Evolutionary conservation across 1,140 invertebrate species (phyloP), one percentile per base, ranked within the genome.

Genomic region (Sinonovacula constricta): DNA sequence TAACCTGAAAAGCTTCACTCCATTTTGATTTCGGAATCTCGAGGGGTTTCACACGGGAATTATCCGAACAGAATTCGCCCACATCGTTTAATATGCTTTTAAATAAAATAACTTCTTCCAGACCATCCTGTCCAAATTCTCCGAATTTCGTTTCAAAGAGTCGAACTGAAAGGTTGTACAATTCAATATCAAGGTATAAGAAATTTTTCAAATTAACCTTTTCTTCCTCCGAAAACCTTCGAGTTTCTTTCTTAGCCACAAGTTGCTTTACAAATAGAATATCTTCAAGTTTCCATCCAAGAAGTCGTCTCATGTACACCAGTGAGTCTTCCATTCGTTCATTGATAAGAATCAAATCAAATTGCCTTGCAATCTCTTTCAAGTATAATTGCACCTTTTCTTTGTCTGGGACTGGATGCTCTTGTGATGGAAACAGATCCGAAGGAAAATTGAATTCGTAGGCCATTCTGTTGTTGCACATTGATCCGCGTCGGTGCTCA

Each of bases 321-420:
- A 93, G 71, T 4, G 92, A 93, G 78, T 92, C 92, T 68, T 93
- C 91, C 83, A 93, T 91, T 65, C 90, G 86, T 81, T 93, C 92
- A 4, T 91, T 86, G 10, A 93, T 89, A 90, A 93, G 89, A 15
- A 93, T 90, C 5, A 93, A 84, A 77, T 91, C 87, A 82, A 93
- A 93, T n/a, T 80, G 34, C 1, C 36, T 39, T 5, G 63, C 60
- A 10, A 85, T 14, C 49, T 34, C 26, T 3, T 56, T 12, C 1
- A 68, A 53, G 24, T 78, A 85, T 33, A n/a, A n/a, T n/a, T 69
- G 15, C 33, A 54, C 30, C 3, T 69, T 66, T 18, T 75, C 45
- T 28, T 76, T 76, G 18, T 74, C 65, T 15, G 76, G 5, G 49
- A 69, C 28, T 14, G 15, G 0, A 49, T 78, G 31, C 49, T 74